Conservation (phyloP, 2,797 vertebrate species). For the Hyperoplus immaculatus region DNA sequence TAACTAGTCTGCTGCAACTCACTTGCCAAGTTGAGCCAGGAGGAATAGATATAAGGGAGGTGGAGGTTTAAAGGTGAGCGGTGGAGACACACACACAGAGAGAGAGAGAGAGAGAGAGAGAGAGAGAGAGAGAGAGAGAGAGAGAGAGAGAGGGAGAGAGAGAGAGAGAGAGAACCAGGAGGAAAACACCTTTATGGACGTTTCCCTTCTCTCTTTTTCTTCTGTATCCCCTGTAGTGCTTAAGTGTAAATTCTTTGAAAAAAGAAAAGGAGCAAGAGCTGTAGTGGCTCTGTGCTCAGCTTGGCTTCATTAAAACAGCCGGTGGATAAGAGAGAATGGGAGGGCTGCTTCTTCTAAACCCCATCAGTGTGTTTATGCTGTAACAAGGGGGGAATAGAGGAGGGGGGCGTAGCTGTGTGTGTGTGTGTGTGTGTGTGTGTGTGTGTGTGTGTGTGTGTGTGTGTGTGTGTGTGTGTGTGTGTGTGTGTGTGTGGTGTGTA, state of each 20-base stretch:
- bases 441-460: constrained; percentile 26
- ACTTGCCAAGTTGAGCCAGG: not conserved
- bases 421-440: constrained; percentile 38
- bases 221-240: constrained; percentile 33
- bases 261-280: constrained; percentile 34
- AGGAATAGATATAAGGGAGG: constrained; percentile 1
- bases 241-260: constrained; percentile 42
- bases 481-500: not conserved
- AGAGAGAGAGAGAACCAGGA: not conserved
- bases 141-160: constrained; percentile 37
- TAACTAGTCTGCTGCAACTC: not conserved
- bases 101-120: constrained; percentile 25
- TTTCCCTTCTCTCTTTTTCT: constrained; percentile 25
- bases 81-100: constrained; percentile 24
- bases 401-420: not conserved
- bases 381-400: constrained; percentile 35
- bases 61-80: constrained; percentile 6
- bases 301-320: constrained; percentile 72
- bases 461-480: constrained; percentile 29
- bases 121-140: constrained; percentile 2
- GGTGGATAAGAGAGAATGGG: constrained; percentile 39
- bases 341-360: constrained; percentile 47
- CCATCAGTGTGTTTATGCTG: constrained; percentile 68
- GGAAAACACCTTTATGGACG: constrained; percentile 26
- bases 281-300: constrained; percentile 52